These are phyloP conservation scores for Struthidea cinerea DNA, from an alignment of 2,113 vertebrate genomes.

Conservation along the genomic window DNA sequence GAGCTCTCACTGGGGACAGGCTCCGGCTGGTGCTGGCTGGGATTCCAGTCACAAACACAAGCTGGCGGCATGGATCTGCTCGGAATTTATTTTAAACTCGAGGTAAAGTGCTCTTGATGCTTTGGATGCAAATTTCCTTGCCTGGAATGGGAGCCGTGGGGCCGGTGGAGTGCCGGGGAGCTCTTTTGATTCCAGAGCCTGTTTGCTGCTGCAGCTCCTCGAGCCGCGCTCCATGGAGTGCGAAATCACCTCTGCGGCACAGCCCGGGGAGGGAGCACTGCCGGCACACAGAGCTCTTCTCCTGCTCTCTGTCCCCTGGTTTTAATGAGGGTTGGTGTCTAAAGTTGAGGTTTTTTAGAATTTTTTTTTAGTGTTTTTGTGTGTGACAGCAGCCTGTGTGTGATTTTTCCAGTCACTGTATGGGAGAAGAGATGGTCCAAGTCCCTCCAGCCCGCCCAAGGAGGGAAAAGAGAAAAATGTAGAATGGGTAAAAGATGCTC, in stretches of 20 bases:
- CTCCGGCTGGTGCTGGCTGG: not conserved
- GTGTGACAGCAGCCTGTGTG: not conserved
- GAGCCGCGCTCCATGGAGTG: not conserved
- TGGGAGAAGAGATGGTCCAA: not conserved
- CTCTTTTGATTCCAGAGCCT: not conserved
- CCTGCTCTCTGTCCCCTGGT: not conserved
- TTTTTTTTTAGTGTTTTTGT: not conserved
- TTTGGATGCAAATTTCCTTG: constrained; percentile 9
- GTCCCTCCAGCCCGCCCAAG: not conserved
- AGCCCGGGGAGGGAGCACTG: not conserved
- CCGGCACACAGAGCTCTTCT: not conserved
- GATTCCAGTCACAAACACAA: constrained; percentile 27
- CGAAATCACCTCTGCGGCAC: not conserved
- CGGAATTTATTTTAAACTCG: not conserved
- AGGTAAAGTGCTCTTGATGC: not conserved
- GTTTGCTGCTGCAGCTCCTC: not conserved
- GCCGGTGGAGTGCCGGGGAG: not conserved
- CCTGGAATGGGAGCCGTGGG: not conserved
- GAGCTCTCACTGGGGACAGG: not conserved
- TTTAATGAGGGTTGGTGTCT: not conserved
- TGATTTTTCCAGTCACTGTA: fast-evolving
- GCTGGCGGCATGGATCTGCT: constrained; percentile 18
- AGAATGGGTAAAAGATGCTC: not conserved
- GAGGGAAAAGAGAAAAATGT: not conserved
- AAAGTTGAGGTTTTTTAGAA: fast-evolving